Base-by-base conservation (phyloP, 2,113 vertebrate genomes). In the Urocitellus parryii region DNA sequence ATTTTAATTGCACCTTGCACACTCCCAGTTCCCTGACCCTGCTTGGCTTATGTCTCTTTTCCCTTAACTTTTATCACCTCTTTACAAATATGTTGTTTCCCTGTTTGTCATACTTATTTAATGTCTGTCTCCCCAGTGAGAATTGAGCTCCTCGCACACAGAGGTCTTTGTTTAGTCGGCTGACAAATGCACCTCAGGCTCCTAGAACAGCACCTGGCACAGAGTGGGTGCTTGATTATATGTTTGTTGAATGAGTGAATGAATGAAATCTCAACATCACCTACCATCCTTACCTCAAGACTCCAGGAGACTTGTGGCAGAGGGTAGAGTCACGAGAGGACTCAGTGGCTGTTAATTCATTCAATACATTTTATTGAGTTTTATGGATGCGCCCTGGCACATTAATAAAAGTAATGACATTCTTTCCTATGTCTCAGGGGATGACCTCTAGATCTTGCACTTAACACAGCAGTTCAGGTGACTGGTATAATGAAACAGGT, bases 41-140 rank as follows among this genome's bases (percentile, higher is more conserved):
- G 20, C 24, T 70, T 74, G 79, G 17, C 70, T 94, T 80, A 42
- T 3, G 16, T 70, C 80, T 88, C 83, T 48, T 88, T 73, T 17
- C 72, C 45, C 72, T 83, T 83, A n/a, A 20, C 24, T 45, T 73
- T 76, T n/a, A 56, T 8, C 5, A 25, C 10, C 17, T 92, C 89
- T 94, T 73, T 91, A 88, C 29, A 81, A 81, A 88, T 37, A n/a
- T 63, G 56, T 76, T 45, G 88, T 70, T 92, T 73, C 48, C 20
- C 90, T 93, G 48, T 91, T 81, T 84, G 29, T 48, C 56, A 42
- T 27, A 9, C 65, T 86, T 91, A 37, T 67, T 91, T 73, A 56
- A 48, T 11, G 29, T 20, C 37, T 91, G 9, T 79, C 29, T 96
- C n/a, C 56, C 22, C 29, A 92, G 18, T 22, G 63, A 90, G 74